A percentile compares a stretch with the other conserved stretches of the same genome.
phyloP scores from a whole-genome alignment of 1,140 invertebrate species.

The Propsilocerus akamusi region DNA sequence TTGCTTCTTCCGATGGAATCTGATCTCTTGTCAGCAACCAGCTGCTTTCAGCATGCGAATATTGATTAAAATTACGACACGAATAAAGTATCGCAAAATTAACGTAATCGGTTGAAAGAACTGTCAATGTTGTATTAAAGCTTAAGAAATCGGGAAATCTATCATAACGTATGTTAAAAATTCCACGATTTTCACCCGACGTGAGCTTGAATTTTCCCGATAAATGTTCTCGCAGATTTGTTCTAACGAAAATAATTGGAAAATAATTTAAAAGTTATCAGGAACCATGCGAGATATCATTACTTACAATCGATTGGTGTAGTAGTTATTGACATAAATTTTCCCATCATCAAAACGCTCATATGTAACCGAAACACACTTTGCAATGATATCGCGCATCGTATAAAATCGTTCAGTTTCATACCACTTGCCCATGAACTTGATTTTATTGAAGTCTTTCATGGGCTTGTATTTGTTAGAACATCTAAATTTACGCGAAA shows the following conservation, averaged over 20 bases:
- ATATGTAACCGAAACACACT: constrained; percentile 61
- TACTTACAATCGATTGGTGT: constrained; percentile 53
- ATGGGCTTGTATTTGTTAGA: constrained; percentile 48
- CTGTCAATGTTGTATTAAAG: constrained; percentile 44
- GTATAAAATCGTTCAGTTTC: constrained; percentile 63
- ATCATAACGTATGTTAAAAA: constrained; percentile 46
- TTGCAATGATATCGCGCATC: constrained; percentile 46
- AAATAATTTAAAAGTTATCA: background rate
- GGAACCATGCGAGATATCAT: too few relatives aligned
- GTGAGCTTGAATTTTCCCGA: constrained; percentile 44
- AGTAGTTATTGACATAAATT: constrained; percentile 49
- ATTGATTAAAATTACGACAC: constrained; percentile 42
- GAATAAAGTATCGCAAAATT: constrained; percentile 54
- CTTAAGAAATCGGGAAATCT: constrained; percentile 35
- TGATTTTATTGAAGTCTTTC: constrained; percentile 49
- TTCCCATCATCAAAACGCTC: constrained; percentile 46
- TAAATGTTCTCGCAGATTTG: constrained; percentile 51
- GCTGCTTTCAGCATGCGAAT: constrained; percentile 29
- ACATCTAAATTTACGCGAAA: constrained; percentile 26
- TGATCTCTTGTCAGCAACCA: constrained; percentile 53
- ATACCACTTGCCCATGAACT: constrained; percentile 61
- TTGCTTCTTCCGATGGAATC: constrained; percentile 31
- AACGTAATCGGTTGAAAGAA: constrained; percentile 58
- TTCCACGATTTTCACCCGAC: constrained; percentile 44
- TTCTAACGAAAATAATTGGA: constrained; percentile 10